Percentiles rank a stretch among this genome's conserved stretches.
These are phyloP conservation scores for Proisotoma minuta DNA, from an alignment of 2,888 invertebrate genomes.

Conservation along the genomic window DNA sequence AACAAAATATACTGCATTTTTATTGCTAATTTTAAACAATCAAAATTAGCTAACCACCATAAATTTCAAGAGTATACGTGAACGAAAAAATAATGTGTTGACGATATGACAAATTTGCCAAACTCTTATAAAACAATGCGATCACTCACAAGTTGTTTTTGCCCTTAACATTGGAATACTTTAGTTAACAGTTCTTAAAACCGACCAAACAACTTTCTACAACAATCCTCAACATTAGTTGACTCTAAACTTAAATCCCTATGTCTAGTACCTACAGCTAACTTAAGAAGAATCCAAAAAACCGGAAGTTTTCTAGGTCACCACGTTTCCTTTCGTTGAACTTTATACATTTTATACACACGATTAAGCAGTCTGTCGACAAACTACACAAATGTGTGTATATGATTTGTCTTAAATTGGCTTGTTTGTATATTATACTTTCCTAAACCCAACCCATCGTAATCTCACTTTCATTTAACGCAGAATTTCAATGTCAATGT, in stretches of 20 bases:
- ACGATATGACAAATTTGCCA: too few species aligned
- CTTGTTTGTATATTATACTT: neutral
- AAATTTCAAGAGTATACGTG: too few species aligned
- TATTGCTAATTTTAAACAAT: too few species aligned
- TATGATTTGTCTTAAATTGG: neutral
- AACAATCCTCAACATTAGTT: neutral
- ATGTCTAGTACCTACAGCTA: neutral
- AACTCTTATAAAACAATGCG: too few species aligned
- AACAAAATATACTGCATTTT: too few species aligned
- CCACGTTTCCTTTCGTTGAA: conserved; percentile 12
- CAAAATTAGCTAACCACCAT: too few species aligned
- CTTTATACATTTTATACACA: neutral
- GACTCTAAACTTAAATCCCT: too few species aligned
- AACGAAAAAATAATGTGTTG: too few species aligned
- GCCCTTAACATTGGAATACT: too few species aligned
- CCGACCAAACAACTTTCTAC: neutral
- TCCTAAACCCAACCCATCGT: neutral
- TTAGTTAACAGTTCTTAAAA: too few species aligned
- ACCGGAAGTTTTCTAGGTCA: conserved; percentile 47
- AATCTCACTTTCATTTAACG: conserved; percentile 3
- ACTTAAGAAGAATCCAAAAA: conserved; percentile 20
- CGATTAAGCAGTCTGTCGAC: neutral
- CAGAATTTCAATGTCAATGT: neutral
- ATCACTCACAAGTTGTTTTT: too few species aligned
- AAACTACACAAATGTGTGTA: neutral